Percentiles rank a stretch among this genome's conserved stretches.
phyloP scores from a whole-genome alignment of 2,797 vertebrate genomes.

The Pseudochirops corinnae region DNA sequence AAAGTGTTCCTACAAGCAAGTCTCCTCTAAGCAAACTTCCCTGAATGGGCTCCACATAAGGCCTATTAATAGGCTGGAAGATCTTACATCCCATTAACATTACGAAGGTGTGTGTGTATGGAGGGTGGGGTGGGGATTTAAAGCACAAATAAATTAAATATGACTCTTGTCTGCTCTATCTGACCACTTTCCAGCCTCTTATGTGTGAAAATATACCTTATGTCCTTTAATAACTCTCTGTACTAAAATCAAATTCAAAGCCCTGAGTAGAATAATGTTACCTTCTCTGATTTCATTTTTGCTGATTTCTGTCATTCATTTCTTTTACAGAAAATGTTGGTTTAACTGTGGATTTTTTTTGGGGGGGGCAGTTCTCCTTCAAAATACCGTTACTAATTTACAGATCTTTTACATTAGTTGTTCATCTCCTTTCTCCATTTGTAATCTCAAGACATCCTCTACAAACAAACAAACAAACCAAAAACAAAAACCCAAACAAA shows the following conservation, averaged over 20 bases:
- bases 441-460: background rate
- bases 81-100: too few species aligned
- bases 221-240: background rate
- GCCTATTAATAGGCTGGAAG: too few species aligned
- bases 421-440: background rate
- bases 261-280: background rate
- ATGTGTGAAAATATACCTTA: background rate
- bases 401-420: background rate
- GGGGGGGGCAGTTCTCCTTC: background rate
- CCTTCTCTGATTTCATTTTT: constrained; percentile 20
- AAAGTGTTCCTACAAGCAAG: too few species aligned
- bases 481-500: background rate
- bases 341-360: constrained; percentile 45
- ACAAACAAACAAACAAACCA: background rate
- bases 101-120: too few species aligned
- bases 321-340: constrained; percentile 45
- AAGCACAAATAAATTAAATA: background rate
- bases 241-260: background rate
- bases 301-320: constrained; percentile 37
- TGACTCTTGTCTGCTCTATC: constrained; percentile 14
- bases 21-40: too few species aligned
- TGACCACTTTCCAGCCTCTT: constrained; percentile 6
- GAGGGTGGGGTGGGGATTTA: background rate
- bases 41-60: too few species aligned
- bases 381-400: background rate